Conservation (phyloP, 2,888 invertebrate genomes). For the Phaedon cochleariae region DNA sequence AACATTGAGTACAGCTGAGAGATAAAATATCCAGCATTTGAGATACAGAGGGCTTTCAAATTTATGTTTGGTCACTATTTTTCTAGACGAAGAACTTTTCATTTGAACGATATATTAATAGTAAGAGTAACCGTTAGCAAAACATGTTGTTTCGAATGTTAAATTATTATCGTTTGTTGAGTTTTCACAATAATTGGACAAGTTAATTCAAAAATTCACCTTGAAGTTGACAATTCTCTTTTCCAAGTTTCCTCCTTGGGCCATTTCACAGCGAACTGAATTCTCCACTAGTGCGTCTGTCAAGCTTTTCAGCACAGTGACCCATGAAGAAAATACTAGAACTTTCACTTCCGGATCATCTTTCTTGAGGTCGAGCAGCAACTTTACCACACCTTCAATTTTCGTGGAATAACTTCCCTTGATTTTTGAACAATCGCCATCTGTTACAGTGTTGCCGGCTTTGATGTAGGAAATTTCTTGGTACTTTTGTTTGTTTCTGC, state of each 20-base stretch:
- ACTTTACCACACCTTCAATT: constrained; percentile 70
- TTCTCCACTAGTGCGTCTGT: constrained; percentile 66
- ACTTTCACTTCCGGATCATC: constrained; percentile 70
- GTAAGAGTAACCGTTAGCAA: too few species aligned
- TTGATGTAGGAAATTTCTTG: constrained; percentile 65
- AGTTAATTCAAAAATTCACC: constrained; percentile 10
- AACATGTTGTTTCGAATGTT: too few species aligned
- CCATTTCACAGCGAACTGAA: constrained; percentile 57
- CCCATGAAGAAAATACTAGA: constrained; percentile 75
- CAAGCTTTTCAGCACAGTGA: constrained; percentile 64
- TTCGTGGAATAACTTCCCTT: constrained; percentile 77
- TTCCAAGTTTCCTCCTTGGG: constrained; percentile 38
- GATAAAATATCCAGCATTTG: too few species aligned
- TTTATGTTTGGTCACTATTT: too few species aligned
- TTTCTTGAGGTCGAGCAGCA: constrained; percentile 65
- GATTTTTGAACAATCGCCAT: constrained; percentile 54
- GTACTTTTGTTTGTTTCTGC: constrained; percentile 65
- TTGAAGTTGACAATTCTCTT: constrained; percentile 65
- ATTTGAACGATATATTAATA: too few species aligned
- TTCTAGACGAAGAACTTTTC: too few species aligned
- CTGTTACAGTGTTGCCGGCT: constrained; percentile 42
- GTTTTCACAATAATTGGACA: too few species aligned
- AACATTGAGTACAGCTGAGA: too few species aligned
- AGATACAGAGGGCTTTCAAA: too few species aligned
- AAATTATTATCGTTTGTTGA: too few species aligned